These are phyloP conservation scores for Rotaria magnacalcarata DNA, from an alignment of 2,888 invertebrate species.

Conservation along the genomic window DNA sequence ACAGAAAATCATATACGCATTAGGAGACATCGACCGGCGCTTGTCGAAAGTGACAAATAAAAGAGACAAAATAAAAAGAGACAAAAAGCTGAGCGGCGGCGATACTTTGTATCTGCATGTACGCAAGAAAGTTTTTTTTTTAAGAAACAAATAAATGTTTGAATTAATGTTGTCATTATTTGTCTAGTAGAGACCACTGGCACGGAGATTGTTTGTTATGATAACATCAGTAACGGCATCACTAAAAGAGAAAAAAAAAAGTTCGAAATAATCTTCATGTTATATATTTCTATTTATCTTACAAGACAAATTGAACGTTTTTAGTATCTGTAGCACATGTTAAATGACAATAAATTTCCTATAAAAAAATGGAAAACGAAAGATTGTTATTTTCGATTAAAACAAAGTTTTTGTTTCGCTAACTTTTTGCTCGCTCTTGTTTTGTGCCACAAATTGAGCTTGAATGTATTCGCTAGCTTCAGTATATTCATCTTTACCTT, in stretches of 20 bases:
- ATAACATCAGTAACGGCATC: slow-evolving; percentile 99
- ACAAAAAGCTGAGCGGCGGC: slow-evolving; percentile 19
- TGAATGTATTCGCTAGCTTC: slow-evolving; percentile 99
- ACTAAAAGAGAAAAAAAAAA: slow-evolving; percentile 49
- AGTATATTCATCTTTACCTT: slow-evolving; percentile 77
- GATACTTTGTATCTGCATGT: slow-evolving; percentile 29
- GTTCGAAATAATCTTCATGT: neutral
- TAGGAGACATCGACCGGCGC: neutral
- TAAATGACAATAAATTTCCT: slow-evolving; percentile 99
- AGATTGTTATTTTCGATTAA: neutral
- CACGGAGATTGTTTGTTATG: slow-evolving; percentile 98
- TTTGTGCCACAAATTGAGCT: slow-evolving; percentile 99
- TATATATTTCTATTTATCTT: neutral
- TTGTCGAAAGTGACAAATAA: slow-evolving; percentile 7
- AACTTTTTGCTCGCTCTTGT: slow-evolving; percentile 66
- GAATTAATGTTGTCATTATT: neutral
- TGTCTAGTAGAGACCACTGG: slow-evolving; percentile 89
- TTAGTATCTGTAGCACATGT: slow-evolving; percentile 99
- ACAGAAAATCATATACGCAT: neutral
- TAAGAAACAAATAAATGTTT: neutral
- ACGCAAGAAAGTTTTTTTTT: neutral
- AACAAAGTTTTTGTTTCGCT: neutral
- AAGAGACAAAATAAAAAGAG: neutral
- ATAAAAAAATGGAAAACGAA: slow-evolving; percentile 76
- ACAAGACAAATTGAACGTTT: slow-evolving; percentile 98